A percentile compares a stretch with the other conserved stretches of the same genome.
Conservation (phyloP, 2,113 vertebrate species). For the Corythaixoides concolor region DNA sequence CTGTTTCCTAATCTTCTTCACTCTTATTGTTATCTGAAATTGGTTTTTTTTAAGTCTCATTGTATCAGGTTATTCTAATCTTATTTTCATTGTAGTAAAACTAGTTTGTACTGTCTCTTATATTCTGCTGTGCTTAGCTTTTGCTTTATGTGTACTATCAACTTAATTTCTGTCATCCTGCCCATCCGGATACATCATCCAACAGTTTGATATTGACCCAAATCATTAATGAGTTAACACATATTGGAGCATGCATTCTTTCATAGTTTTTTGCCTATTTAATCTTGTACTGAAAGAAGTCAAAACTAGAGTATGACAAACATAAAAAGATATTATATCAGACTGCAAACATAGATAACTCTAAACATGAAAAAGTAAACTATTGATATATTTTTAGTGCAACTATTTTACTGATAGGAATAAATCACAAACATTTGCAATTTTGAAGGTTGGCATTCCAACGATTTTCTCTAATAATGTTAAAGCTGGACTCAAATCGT, state of each 20-base stretch:
- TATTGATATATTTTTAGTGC: background rate
- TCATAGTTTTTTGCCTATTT: background rate
- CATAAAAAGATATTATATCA: background rate
- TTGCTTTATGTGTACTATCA: background rate
- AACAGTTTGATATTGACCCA: background rate
- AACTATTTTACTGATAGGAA: background rate
- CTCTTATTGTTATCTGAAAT: background rate
- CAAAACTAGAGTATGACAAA: background rate
- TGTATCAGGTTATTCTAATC: background rate
- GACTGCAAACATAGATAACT: background rate
- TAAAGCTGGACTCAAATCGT: background rate
- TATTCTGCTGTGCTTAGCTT: background rate
- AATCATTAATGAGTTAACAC: background rate
- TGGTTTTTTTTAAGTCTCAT: background rate
- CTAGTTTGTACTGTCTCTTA: background rate
- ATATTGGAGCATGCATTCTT: background rate
- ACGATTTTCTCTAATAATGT: background rate
- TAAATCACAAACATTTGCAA: background rate
- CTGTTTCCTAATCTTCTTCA: background rate
- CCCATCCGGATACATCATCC: background rate
- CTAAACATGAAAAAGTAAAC: background rate
- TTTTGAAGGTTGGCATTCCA: background rate
- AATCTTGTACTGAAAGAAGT: background rate
- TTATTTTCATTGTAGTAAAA: background rate
- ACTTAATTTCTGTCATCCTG: background rate